Conservation (phyloP, 2,797 vertebrate genomes). For the Lophotriccus pileatus region DNA sequence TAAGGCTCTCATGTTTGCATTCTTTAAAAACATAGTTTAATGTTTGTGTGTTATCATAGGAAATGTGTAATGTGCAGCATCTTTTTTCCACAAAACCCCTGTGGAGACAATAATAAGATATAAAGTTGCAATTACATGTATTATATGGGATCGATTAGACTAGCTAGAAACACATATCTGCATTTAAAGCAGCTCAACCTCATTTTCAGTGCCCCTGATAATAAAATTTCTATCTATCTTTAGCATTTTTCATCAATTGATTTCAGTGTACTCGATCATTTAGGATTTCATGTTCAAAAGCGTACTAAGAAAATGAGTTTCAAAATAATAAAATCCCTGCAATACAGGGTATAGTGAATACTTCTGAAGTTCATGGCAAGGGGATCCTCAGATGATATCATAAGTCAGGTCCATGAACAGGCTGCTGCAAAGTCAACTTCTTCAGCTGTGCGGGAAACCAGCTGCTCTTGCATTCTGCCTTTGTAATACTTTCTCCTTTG, state of each 20-base stretch:
- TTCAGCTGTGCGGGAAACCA: neutral
- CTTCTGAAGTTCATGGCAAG: neutral
- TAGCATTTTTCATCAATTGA: constrained; percentile 16
- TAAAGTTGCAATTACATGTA: constrained; percentile 50
- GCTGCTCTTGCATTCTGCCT: neutral
- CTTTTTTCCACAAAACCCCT: constrained; percentile 38
- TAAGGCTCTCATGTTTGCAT: neutral
- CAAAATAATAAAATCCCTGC: neutral
- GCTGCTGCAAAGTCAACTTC: neutral
- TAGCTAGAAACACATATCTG: constrained; percentile 12
- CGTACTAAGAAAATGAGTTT: neutral
- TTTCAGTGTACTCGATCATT: neutral
- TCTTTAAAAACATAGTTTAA: neutral
- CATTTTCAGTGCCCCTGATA: constrained; percentile 11
- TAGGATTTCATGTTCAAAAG: neutral
- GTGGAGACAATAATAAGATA: constrained; percentile 45
- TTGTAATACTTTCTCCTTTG: neutral
- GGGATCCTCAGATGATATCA: neutral
- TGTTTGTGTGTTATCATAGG: neutral
- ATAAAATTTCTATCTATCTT: constrained; percentile 1
- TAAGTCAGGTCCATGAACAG: neutral
- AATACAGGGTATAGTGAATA: neutral
- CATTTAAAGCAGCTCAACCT: constrained; percentile 45
- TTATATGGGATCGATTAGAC: constrained; percentile 32
- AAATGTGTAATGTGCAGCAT: neutral